phyloP scores from a whole-genome alignment of 2,888 invertebrate species.

The Formica aserva region DNA sequence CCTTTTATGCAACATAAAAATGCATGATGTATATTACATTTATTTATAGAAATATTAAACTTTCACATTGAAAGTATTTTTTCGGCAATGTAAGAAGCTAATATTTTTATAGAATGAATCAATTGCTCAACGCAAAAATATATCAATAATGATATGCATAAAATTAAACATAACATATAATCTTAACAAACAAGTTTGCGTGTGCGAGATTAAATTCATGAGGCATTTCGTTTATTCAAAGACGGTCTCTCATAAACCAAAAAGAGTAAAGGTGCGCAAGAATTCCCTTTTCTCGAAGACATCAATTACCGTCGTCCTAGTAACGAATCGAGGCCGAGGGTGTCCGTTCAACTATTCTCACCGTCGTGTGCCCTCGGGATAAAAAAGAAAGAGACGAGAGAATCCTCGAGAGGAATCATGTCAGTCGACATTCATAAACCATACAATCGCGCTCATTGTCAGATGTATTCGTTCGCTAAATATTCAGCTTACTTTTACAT shows the following conservation, averaged over 20 bases:
- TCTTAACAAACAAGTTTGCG: constrained; percentile 26
- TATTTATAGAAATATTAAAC: constrained; percentile 8
- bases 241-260: constrained; percentile 24
- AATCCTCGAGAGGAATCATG: constrained; percentile 37
- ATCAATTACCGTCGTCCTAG: constrained; percentile 68
- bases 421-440: constrained; percentile 44
- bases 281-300: constrained; percentile 56
- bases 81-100: background rate
- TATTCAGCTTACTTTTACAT: constrained; percentile 72
- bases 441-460: constrained; percentile 15
- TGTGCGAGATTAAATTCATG: constrained; percentile 39
- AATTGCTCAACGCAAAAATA: background rate
- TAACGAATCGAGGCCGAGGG: constrained; percentile 58
- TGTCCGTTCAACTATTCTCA: constrained; percentile 44
- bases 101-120: background rate
- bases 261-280: constrained; percentile 41
- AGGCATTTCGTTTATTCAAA: constrained; percentile 40
- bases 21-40: constrained; percentile 11
- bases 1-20: constrained; percentile 16
- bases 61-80: background rate
- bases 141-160: background rate
- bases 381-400: constrained; percentile 14
- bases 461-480: constrained; percentile 70
- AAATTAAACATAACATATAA: background rate
- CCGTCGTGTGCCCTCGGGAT: constrained; percentile 22